Evolutionary conservation across 2,888 invertebrate species (phyloP).

Genomic region (Deladenus siricidicola): DNA sequence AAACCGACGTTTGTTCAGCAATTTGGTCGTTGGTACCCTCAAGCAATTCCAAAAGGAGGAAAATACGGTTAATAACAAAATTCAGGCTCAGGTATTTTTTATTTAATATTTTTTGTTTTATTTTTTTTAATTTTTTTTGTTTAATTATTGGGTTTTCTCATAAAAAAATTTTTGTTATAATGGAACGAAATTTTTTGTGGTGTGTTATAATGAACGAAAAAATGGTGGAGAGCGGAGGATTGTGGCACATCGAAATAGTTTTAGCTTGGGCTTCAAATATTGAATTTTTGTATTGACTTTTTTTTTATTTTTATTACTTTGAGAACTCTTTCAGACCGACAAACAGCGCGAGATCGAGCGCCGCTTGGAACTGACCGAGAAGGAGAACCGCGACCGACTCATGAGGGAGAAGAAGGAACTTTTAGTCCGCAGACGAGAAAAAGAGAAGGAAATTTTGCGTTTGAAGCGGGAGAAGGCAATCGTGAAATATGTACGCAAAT

Average conservation of each 20-base stretch:
- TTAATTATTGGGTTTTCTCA: neutral
- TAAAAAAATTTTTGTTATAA: too few species aligned
- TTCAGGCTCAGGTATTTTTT: slow-evolving; percentile 21
- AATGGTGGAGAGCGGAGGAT: too few species aligned
- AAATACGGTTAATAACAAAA: slow-evolving; percentile 18
- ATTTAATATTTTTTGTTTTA: neutral
- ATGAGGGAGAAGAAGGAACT: slow-evolving; percentile 63
- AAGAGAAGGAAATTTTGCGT: slow-evolving; percentile 77
- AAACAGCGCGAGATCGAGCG: slow-evolving; percentile 80
- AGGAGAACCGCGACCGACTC: slow-evolving; percentile 75
- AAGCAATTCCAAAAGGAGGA: slow-evolving; percentile 71
- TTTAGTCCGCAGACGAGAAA: slow-evolving; percentile 74
- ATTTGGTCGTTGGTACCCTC: slow-evolving; percentile 78
- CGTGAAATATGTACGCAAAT: slow-evolving; percentile 38
- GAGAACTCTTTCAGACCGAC: slow-evolving; percentile 66
- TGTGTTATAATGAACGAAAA: too few species aligned
- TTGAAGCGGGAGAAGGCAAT: slow-evolving; percentile 71
- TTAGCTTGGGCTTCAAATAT: neutral
- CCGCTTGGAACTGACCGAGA: slow-evolving; percentile 82
- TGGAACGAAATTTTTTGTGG: too few species aligned
- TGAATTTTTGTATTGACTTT: neutral
- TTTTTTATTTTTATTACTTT: too few species aligned
- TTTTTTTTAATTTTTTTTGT: neutral
- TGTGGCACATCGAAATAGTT: too few species aligned
- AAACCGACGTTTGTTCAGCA: slow-evolving; percentile 88